phyloP scores from a whole-genome alignment of 1,140 invertebrate species.

The Scaptodrosophila lebanonensis region DNA sequence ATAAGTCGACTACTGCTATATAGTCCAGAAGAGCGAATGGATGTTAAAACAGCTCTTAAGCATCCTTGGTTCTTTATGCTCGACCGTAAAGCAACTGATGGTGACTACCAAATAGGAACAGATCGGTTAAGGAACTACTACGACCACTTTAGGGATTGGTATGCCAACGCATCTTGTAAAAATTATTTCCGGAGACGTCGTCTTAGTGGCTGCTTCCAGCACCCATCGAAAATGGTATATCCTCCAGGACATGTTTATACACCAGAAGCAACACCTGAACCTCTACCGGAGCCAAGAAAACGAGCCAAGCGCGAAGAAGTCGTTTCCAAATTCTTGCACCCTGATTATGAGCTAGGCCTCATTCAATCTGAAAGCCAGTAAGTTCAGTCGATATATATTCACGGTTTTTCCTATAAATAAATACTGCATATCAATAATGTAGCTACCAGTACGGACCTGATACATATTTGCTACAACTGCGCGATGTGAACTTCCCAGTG shows the following conservation, averaged over 20 bases:
- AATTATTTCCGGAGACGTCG: slow-evolving; percentile 90
- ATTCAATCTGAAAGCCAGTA: slow-evolving; percentile 92
- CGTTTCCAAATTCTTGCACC: slow-evolving; percentile 85
- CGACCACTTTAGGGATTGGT: slow-evolving; percentile 90
- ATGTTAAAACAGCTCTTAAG: slow-evolving; percentile 86
- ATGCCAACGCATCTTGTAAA: slow-evolving; percentile 90
- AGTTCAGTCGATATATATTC: slow-evolving; percentile 75
- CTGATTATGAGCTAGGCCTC: slow-evolving; percentile 89
- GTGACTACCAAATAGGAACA: slow-evolving; percentile 85
- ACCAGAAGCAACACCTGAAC: slow-evolving; percentile 84
- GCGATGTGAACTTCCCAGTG: slow-evolving; percentile 94
- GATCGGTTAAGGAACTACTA: slow-evolving; percentile 87
- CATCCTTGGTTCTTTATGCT: slow-evolving; percentile 92
- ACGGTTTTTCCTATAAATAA: not conserved
- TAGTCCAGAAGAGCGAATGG: slow-evolving; percentile 86
- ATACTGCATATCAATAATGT: not conserved
- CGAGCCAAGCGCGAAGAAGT: slow-evolving; percentile 82
- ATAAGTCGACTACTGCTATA: slow-evolving; percentile 88
- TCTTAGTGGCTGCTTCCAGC: slow-evolving; percentile 88
- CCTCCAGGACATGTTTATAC: slow-evolving; percentile 89
- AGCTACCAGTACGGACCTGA: slow-evolving; percentile 97
- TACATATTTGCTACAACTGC: slow-evolving; percentile 93
- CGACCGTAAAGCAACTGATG: slow-evolving; percentile 80
- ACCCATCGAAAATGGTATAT: slow-evolving; percentile 96
- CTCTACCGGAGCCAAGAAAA: slow-evolving; percentile 77